A percentile compares a stretch with the other conserved stretches of the same genome.
These are phyloP conservation scores for Pristionchus fissidentatus DNA, from an alignment of 2,888 invertebrate genomes.

Conservation along the genomic window DNA sequence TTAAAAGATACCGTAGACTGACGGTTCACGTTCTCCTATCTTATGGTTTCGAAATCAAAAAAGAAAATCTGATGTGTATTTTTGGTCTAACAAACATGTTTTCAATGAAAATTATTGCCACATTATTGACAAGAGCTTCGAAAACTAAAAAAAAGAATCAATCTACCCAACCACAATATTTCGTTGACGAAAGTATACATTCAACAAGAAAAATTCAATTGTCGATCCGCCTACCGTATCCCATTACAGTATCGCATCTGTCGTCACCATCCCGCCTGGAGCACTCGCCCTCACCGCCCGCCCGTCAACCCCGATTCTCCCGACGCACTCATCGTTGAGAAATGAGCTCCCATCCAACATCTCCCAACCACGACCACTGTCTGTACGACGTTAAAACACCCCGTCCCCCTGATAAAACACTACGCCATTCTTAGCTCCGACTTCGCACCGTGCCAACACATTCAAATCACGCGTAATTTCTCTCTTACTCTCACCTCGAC, in stretches of 20 bases:
- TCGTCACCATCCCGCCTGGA: slow-evolving; percentile 1
- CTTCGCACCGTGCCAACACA: not conserved
- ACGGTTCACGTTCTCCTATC: no score
- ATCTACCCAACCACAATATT: not conserved
- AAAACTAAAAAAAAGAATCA: no score
- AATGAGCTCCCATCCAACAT: not conserved
- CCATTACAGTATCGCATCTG: slow-evolving; percentile 14
- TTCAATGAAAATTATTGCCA: no score
- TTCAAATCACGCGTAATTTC: not conserved
- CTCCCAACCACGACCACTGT: not conserved
- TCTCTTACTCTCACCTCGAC: slow-evolving; percentile 58
- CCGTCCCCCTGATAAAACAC: not conserved
- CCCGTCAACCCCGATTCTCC: not conserved
- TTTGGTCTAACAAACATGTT: no score
- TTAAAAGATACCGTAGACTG: no score
- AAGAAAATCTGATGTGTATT: no score
- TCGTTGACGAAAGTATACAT: no score
- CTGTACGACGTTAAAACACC: slow-evolving; percentile 35
- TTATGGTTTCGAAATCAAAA: no score
- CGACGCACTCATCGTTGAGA: slow-evolving; percentile 29
- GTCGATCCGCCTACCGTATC: no score
- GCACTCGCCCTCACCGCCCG: not conserved
- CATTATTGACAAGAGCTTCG: no score
- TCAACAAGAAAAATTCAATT: no score
- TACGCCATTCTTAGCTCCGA: not conserved